Evolutionary conservation across 2,797 vertebrate species (phyloP).

Genomic region (Enteromius anoplus): DNA sequence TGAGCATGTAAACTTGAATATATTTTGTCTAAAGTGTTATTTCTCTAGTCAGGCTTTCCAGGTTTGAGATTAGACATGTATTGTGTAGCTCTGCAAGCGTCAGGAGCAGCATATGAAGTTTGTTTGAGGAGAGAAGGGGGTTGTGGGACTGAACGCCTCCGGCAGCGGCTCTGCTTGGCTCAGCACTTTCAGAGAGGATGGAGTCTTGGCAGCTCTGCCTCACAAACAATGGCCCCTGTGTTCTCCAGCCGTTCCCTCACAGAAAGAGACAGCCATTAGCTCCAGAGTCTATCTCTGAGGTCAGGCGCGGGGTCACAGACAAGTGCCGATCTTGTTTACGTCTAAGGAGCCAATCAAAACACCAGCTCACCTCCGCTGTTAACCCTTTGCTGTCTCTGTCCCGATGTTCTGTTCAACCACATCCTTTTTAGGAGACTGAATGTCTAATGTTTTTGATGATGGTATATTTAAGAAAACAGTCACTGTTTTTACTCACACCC

Average conservation of each 20-base stretch:
- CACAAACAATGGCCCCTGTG: conserved; percentile 80
- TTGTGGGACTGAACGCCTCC: conserved; percentile 46
- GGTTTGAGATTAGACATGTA: not conserved
- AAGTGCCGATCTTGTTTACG: conserved; percentile 83
- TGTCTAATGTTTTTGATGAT: not conserved
- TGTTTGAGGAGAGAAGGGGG: conserved; percentile 6
- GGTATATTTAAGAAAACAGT: conserved; percentile 38
- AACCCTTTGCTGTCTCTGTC: conserved; percentile 69
- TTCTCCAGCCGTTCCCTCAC: conserved; percentile 68
- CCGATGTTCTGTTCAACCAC: not conserved
- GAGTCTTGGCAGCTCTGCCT: conserved; percentile 71
- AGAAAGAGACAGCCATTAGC: conserved; percentile 85
- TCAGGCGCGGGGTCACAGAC: conserved; percentile 76
- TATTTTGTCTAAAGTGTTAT: not conserved
- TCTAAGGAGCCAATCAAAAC: conserved; percentile 82
- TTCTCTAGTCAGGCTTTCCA: not conserved
- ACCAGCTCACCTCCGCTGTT: conserved; percentile 65
- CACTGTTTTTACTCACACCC: conserved; percentile 38
- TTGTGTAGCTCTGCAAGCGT: not conserved
- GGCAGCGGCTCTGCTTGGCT: conserved; percentile 63
- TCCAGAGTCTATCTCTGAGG: conserved; percentile 81
- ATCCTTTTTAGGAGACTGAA: not conserved
- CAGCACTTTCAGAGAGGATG: conserved; percentile 69
- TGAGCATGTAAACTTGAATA: not conserved
- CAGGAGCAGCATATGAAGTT: not conserved